These are phyloP conservation scores for Noctua janthe DNA, from an alignment of 2,888 invertebrate genomes.

Conservation along the genomic window DNA sequence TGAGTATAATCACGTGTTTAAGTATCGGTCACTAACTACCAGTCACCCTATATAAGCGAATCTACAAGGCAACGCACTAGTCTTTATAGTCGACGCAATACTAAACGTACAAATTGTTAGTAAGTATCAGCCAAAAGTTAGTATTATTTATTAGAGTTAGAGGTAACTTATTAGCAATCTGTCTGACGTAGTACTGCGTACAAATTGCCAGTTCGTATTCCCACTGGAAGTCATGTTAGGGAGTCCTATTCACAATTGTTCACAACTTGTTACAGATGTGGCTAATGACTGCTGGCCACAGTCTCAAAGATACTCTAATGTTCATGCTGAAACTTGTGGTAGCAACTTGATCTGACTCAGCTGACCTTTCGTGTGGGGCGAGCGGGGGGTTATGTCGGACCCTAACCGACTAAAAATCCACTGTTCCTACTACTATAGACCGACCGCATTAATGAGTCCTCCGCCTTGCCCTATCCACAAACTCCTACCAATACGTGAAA, in stretches of 20 bases:
- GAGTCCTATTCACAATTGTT: slow-evolving; percentile 13
- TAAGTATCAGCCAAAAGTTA: neutral
- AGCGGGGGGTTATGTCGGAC: neutral
- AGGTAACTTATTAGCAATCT: slow-evolving; percentile 38
- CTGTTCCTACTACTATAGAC: no score
- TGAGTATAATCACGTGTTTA: no score
- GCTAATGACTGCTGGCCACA: slow-evolving; percentile 15
- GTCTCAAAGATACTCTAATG: neutral
- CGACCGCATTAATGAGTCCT: no score
- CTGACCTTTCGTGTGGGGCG: neutral
- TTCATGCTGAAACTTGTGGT: neutral
- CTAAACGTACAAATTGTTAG: neutral
- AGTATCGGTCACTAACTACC: no score
- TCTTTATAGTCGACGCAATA: neutral
- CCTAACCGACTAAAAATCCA: neutral
- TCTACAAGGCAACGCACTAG: neutral
- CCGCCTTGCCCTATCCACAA: no score
- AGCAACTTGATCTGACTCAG: neutral
- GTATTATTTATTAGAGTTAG: neutral
- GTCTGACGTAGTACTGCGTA: slow-evolving; percentile 24
- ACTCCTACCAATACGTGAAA: no score
- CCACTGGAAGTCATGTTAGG: slow-evolving; percentile 22
- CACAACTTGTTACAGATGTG: slow-evolving; percentile 6
- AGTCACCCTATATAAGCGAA: no score
- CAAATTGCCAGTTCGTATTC: slow-evolving; percentile 15